These are phyloP conservation scores for Lithophane ornitopus DNA, from an alignment of 2,888 invertebrate genomes.

Conservation along the genomic window DNA sequence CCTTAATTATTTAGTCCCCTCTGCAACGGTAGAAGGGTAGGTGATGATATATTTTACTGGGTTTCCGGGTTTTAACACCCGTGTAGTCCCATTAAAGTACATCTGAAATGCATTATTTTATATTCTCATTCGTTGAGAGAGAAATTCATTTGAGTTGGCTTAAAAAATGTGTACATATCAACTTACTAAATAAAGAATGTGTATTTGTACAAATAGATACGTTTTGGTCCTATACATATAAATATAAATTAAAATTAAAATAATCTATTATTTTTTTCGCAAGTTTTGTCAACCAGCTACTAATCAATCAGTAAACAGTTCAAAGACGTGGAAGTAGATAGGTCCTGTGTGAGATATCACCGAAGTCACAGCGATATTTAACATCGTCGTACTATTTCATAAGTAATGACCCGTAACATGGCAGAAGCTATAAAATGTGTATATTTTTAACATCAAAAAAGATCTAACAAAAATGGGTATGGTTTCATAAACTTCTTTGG, in stretches of 20 bases:
- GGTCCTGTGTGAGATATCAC: slow-evolving; percentile 40
- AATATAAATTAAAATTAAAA: no score
- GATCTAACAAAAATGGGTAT: slow-evolving; percentile 41
- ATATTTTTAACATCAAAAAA: slow-evolving; percentile 60
- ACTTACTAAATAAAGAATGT: background rate
- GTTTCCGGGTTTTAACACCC: slow-evolving; percentile 51
- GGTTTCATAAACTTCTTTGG: slow-evolving; percentile 34
- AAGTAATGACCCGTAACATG: slow-evolving; percentile 54
- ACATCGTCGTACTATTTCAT: slow-evolving; percentile 58
- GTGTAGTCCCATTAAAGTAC: slow-evolving; percentile 40
- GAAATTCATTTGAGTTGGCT: background rate
- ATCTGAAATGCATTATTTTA: slow-evolving; percentile 42
- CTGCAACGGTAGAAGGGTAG: slow-evolving; percentile 29
- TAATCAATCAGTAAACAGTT: background rate
- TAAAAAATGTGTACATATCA: background rate
- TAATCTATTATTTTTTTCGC: background rate
- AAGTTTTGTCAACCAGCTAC: slow-evolving; percentile 3
- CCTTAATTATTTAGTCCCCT: slow-evolving; percentile 51
- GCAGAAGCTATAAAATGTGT: slow-evolving; percentile 41
- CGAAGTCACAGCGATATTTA: slow-evolving; percentile 39
- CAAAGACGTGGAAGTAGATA: slow-evolving; percentile 22
- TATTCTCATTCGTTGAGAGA: background rate
- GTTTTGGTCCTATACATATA: no score
- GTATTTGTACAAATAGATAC: background rate
- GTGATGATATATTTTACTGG: slow-evolving; percentile 52